Conservation (phyloP, 2,113 vertebrate species). For the Bufo bufo region DNA sequence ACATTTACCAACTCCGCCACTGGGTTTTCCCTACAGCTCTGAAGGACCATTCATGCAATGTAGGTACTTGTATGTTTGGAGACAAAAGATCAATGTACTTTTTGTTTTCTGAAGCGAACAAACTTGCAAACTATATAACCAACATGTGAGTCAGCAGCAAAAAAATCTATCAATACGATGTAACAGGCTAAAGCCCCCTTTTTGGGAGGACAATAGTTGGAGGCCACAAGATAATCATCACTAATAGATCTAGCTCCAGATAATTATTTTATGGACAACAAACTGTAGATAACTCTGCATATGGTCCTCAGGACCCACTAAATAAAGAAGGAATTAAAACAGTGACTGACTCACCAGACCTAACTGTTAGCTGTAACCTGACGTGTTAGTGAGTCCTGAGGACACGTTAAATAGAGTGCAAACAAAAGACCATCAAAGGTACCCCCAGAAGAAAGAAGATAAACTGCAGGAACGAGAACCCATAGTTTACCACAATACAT, state of each 20-base stretch:
- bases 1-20: slow-evolving; percentile 6
- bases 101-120: background rate
- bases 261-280: background rate
- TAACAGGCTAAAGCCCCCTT: background rate
- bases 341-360: background rate
- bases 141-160: slow-evolving; percentile 24
- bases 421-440: background rate
- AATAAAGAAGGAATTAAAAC: background rate
- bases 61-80: slow-evolving; percentile 8
- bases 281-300: background rate
- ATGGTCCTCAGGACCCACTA: background rate
- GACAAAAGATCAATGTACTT: background rate
- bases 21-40: background rate
- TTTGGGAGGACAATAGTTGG: background rate
- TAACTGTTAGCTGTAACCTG: background rate
- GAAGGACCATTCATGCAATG: slow-evolving; percentile 32
- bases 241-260: background rate
- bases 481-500: background rate
- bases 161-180: background rate
- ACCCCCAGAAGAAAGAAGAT: background rate
- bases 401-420: slow-evolving; percentile 9
- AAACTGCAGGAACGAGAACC: background rate
- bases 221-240: slow-evolving; percentile 5
- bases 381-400: background rate
- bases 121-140: background rate